Evolutionary conservation across 1,140 invertebrate species (phyloP), one percentile per base, ranked within the genome.

Genomic region (Meteorus sp.): DNA sequence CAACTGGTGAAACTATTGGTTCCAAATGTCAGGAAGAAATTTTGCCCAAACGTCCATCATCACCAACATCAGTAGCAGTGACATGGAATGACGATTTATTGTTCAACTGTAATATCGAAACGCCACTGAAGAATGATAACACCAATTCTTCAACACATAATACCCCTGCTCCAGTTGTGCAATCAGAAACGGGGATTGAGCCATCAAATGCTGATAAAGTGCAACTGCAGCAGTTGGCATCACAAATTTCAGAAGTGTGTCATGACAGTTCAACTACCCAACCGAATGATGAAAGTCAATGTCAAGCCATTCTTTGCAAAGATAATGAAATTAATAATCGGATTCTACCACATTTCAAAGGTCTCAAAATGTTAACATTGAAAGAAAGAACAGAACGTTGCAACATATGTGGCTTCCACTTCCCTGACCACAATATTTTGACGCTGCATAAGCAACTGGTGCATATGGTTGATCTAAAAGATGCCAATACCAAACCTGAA

Each of bases 381-480:
- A 75, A 66, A 44, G 67, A 74, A 15, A 78, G 68, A 57, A 76
- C 59, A 65, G 84, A 81, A 65, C 79, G 80, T 29, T 91, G 88
- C 69, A 84, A 89, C 69, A 83, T 90, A 58, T 92, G 90, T 71
- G 85, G 85, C 22, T 83, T 89, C 65, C 82, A 82, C 37, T 91
- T 91, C 75, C 81, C 85, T 2, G 87, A 90, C 69, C 73, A 75
- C 44, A 85, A 86, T 56, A 86, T 91, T 60, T 75, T 90, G 23
- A 81, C 83, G 62, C 85, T 91, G 81, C 90, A 92, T 62, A 86
- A 87, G 65, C 86, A 89, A 65, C 72, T 91, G 39, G 84, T 90
- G 37, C 89, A 91, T 67, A 86, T 86, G 74, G 81, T 85, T 11
- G 78, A 81, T 39, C 82, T 85, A 29, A 81, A 82, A 59, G 75